These are phyloP conservation scores for Brachyhypopomus gauderio DNA, from an alignment of 2,113 vertebrate species.

Conservation along the genomic window DNA sequence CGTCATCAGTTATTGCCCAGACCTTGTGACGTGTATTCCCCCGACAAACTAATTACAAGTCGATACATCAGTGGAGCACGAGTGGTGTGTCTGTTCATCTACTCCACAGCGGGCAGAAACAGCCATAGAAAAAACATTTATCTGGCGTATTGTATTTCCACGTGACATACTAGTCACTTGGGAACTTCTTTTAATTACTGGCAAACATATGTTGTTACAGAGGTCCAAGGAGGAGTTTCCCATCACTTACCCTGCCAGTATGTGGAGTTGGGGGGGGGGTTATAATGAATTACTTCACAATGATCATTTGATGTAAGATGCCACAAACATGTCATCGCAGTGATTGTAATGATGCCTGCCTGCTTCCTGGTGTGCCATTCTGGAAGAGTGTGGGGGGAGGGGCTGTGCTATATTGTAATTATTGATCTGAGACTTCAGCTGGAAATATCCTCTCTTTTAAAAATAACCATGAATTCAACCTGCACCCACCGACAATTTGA, in stretches of 20 bases:
- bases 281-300: no score
- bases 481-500: neutral
- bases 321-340: no score
- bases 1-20: conserved; percentile 45
- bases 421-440: conserved; percentile 68
- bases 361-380: neutral
- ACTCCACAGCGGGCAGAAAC: conserved; percentile 59
- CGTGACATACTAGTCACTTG: conserved; percentile 68
- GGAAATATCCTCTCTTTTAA: conserved; percentile 53
- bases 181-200: conserved; percentile 77
- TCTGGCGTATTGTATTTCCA: conserved; percentile 70
- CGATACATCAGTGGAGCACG: conserved; percentile 51
- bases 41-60: conserved; percentile 53
- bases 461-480: conserved; percentile 13
- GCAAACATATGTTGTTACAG: conserved; percentile 73
- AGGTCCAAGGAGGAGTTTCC: conserved; percentile 62
- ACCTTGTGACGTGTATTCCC: conserved; percentile 42
- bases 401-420: conserved; percentile 65
- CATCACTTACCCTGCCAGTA: conserved; percentile 53
- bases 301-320: no score
- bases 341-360: no score
- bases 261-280: conserved; percentile 1
- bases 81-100: conserved; percentile 44
- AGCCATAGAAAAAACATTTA: conserved; percentile 70
- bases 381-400: conserved; percentile 19